These are phyloP conservation scores for Enteromius fasciolatus DNA, from an alignment of 2,797 vertebrate species.

Conservation along the genomic window DNA sequence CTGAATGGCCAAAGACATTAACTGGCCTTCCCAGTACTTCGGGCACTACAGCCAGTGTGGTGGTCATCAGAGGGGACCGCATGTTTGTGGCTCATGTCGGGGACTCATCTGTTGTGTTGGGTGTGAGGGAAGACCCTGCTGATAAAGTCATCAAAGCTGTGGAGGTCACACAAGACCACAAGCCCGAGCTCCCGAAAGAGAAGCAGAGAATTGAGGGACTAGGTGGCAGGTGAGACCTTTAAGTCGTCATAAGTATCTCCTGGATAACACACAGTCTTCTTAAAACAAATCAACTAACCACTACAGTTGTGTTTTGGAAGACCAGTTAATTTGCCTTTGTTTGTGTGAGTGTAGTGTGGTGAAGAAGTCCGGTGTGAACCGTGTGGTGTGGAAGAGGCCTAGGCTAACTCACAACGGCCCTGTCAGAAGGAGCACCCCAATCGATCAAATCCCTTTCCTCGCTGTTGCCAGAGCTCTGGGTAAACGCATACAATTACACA, in stretches of 20 bases:
- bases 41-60: conserved; percentile 93
- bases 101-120: conserved; percentile 94
- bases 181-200: conserved; percentile 94
- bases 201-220: conserved; percentile 93
- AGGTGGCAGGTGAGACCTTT: conserved; percentile 88
- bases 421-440: conserved; percentile 92
- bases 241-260: neutral
- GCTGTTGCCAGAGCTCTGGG: conserved; percentile 94
- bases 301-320: neutral
- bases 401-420: conserved; percentile 92
- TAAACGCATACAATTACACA: conserved; percentile 58
- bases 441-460: conserved; percentile 96
- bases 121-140: conserved; percentile 86
- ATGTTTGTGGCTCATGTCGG: conserved; percentile 98
- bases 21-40: conserved; percentile 94
- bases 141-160: conserved; percentile 88
- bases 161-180: conserved; percentile 96
- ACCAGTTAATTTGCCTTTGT: neutral
- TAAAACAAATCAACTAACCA: neutral
- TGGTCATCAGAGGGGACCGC: conserved; percentile 90
- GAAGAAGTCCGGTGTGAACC: conserved; percentile 96
- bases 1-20: conserved; percentile 96
- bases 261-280: neutral
- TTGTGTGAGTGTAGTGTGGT: conserved; percentile 82
- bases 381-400: conserved; percentile 96